These are phyloP conservation scores for Sympetrum striolatum DNA, from an alignment of 2,888 invertebrate species.

Conservation along the genomic window DNA sequence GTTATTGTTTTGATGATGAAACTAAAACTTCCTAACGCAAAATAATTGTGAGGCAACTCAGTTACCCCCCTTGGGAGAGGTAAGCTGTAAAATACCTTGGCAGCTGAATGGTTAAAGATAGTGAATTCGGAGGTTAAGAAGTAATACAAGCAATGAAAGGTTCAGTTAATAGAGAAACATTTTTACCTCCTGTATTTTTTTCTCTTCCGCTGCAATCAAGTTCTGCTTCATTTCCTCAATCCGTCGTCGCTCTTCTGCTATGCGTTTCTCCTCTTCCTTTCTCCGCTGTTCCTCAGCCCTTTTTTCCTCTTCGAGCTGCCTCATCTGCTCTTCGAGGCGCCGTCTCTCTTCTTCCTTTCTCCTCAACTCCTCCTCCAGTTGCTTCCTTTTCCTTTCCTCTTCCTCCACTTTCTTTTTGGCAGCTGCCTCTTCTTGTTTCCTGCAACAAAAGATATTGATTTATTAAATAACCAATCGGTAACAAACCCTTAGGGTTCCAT, in stretches of 20 bases:
- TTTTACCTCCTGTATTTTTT: constrained; percentile 49
- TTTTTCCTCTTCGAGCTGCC: constrained; percentile 62
- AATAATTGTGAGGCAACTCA: too few species aligned
- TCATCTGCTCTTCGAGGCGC: constrained; percentile 62
- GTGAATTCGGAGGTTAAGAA: too few species aligned
- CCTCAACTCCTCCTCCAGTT: constrained; percentile 63
- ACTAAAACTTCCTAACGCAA: too few species aligned
- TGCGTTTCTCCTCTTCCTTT: constrained; percentile 58
- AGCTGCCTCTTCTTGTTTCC: constrained; percentile 51
- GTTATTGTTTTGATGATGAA: too few species aligned
- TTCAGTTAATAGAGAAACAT: too few species aligned
- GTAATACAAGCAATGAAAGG: too few species aligned
- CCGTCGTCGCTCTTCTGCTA: constrained; percentile 48
- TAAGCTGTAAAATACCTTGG: too few species aligned
- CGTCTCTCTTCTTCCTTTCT: constrained; percentile 63
- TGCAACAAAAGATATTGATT: constrained; percentile 46
- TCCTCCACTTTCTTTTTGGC: constrained; percentile 50
- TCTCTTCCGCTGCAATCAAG: constrained; percentile 46
- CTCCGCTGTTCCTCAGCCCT: constrained; percentile 61
- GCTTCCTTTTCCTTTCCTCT: constrained; percentile 56
- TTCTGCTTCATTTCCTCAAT: constrained; percentile 46
- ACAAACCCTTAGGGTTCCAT: too few species aligned
- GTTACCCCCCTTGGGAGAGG: too few species aligned
- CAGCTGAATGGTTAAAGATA: too few species aligned
- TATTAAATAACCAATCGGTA: too few species aligned